Evolutionary conservation across 2,888 invertebrate species (phyloP).

Genomic region (Oscheius sp.): DNA sequence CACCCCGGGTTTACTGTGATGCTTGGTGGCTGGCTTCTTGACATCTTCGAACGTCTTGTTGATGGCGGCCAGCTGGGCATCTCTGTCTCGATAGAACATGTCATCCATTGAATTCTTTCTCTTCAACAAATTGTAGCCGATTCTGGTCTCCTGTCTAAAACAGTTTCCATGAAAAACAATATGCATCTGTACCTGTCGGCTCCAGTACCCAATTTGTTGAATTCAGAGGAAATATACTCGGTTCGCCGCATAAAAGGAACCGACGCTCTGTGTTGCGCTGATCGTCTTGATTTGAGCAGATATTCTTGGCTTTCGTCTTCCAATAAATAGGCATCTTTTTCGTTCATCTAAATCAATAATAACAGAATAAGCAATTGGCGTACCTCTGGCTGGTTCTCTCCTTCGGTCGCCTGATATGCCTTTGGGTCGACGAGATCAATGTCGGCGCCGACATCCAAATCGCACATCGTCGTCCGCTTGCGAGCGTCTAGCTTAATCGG

Average conservation of each 20-base stretch:
- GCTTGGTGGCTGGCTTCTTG: conserved; percentile 80
- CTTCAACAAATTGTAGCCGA: conserved; percentile 97
- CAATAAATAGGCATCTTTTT: conserved; percentile 47
- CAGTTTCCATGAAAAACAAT: background rate
- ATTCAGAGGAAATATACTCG: conserved; percentile 98
- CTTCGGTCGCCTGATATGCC: background rate
- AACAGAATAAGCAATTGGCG: background rate
- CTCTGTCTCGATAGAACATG: conserved; percentile 89
- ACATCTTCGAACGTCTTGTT: conserved; percentile 94
- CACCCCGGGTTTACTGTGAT: conserved; percentile 96
- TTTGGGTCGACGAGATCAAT: conserved; percentile 89
- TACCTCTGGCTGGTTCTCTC: background rate
- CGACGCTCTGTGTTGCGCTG: conserved; percentile 92
- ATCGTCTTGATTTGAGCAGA: conserved; percentile 73
- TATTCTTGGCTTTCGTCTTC: conserved; percentile 48
- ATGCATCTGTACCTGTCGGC: conserved; percentile 79
- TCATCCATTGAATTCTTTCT: conserved; percentile 80
- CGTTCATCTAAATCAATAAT: conserved; percentile 38
- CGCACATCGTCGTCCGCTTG: conserved; percentile 92
- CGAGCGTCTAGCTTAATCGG: conserved; percentile 91
- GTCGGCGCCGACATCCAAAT: conserved; percentile 95
- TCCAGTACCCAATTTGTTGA: conserved; percentile 94
- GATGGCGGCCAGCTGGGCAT: conserved; percentile 95
- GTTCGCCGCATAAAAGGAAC: conserved; percentile 98
- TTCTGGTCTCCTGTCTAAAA: conserved; percentile 90